Conservation (phyloP, 2,888 invertebrate genomes). For the Brenthis daphne region DNA sequence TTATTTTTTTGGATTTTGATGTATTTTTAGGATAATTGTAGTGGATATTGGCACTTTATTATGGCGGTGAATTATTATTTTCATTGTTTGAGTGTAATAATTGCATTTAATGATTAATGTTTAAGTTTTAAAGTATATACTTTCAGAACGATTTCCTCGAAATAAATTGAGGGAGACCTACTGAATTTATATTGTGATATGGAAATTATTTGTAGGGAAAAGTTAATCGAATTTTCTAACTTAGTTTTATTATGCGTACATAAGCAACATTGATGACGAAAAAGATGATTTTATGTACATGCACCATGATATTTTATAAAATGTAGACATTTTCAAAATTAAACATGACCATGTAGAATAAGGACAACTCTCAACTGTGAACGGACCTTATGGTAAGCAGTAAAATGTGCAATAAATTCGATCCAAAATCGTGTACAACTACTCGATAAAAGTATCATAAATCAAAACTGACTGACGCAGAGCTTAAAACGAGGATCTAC, state of each 20-base stretch:
- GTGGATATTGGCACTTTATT: neutral
- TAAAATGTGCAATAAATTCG: too few species aligned
- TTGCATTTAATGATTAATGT: constrained; percentile 9
- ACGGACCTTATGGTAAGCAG: too few species aligned
- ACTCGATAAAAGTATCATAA: too few species aligned
- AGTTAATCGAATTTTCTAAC: constrained; percentile 2
- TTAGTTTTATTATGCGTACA: constrained; percentile 1
- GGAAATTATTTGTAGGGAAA: constrained; percentile 30
- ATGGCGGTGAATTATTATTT: neutral
- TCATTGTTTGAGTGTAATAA: neutral
- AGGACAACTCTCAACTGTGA: too few species aligned
- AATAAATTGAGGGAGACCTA: constrained; percentile 70
- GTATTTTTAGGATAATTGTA: neutral
- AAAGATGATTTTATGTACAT: constrained; percentile 3
- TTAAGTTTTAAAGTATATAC: constrained; percentile 53
- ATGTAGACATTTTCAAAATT: neutral
- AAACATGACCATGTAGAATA: neutral
- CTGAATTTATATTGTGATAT: constrained; percentile 77
- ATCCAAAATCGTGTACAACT: too few species aligned
- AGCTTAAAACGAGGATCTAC: too few species aligned
- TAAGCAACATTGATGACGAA: neutral
- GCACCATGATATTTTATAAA: too few species aligned
- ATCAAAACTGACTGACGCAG: too few species aligned
- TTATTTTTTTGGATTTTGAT: neutral
- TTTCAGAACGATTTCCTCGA: constrained; percentile 79